Evolutionary conservation across 2,888 invertebrate species (phyloP).

Genomic region (Eristalinus sepulchralis): DNA sequence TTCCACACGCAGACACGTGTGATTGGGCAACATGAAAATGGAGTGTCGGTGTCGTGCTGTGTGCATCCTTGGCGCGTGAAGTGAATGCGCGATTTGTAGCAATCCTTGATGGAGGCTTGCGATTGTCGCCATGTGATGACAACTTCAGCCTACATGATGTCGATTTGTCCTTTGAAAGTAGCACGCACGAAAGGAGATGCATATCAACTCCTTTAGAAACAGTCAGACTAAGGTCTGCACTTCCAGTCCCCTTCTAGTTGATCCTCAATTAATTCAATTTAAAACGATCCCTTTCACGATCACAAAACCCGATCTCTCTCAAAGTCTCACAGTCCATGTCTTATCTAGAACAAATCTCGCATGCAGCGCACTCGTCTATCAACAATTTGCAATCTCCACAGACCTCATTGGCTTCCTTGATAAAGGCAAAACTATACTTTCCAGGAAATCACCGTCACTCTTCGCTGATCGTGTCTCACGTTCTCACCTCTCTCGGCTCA

Average conservation of each 20-base stretch:
- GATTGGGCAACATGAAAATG: neutral
- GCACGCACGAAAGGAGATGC: too few species aligned
- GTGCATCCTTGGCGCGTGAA: neutral
- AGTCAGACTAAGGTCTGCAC: too few species aligned
- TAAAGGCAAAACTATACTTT: conserved; percentile 22
- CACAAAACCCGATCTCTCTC: neutral
- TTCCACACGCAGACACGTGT: neutral
- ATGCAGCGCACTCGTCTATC: neutral
- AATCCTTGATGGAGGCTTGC: neutral
- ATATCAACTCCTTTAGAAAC: too few species aligned
- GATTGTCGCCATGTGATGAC: neutral
- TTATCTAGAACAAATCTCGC: conserved; percentile 2
- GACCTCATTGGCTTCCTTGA: conserved; percentile 8
- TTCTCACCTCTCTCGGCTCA: conserved; percentile 36
- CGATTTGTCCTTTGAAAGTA: too few species aligned
- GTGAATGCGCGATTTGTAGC: neutral
- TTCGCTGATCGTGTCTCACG: conserved; percentile 33
- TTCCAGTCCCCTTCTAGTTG: too few species aligned
- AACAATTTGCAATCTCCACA: neutral
- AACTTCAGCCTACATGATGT: too few species aligned
- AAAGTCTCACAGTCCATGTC: too few species aligned
- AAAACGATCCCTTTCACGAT: too few species aligned
- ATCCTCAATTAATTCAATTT: too few species aligned
- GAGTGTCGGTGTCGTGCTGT: neutral
- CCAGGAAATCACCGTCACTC: conserved; percentile 40